Base-by-base conservation (phyloP, 2,113 vertebrate genomes). In the Perognathus longimembris region DNA sequence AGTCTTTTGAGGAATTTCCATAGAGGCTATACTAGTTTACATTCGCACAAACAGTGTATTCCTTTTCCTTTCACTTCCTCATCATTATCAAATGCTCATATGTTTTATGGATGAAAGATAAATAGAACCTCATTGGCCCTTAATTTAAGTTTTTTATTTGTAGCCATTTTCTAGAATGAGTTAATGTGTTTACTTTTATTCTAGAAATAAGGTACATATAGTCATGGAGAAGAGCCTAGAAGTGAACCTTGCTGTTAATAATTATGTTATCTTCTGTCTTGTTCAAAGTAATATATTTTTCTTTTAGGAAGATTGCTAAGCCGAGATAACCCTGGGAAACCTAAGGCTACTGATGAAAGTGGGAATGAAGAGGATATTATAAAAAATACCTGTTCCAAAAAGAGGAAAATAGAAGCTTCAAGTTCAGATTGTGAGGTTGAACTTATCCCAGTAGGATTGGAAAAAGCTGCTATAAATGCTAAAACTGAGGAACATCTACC, bases 281-380 rank as follows among this genome's bases (percentile, higher is more conserved):
- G 42, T 42, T 79, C 59, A 81, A 77, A 5, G 21, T 57, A 57
- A 64, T 85, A 26, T 28, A 74, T 85, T 96, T 89, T 92, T 95
- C 76, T 96, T 97, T 73, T 85, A 98, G 98, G 98, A 77, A 98
- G 97, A 94, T 95, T 98, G 91, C 96, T 98, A 96, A 97, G 96
- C 90, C 97, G 91, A 97, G 40, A 64, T 90, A 92, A 96, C 85
- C 77, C 69, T 88, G 81, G 79, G 28, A 95, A 95, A 75, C 2
- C 45, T 77, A 88, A 85, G 91, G 70, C 78, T 84, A 17, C n/a
- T 85, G 80, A 66, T 88, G 84, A 92, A 95, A 96, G 92, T 93
- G 42, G 89, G 34, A 90, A 86, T 75, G 92, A 97, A 90, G 92
- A 94, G 36, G 78, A 71, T 90, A 17, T n/a, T 93, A 45, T 90